Percentiles rank a stretch among this genome's conserved stretches.
Conservation (phyloP, 2,888 invertebrate genomes). For the Idaea straminata region DNA sequence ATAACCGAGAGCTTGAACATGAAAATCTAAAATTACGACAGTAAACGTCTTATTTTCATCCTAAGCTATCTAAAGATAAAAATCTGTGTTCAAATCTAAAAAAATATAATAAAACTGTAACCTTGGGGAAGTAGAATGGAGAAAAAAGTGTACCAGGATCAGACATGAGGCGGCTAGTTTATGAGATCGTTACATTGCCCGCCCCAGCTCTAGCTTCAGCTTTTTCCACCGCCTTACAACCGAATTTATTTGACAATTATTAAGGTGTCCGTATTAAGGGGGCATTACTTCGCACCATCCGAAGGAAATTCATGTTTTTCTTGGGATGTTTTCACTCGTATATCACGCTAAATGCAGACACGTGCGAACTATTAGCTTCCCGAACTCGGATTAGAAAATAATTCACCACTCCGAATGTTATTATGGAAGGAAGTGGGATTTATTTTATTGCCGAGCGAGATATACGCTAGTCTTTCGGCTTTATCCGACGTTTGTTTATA, state of each 20-base stretch:
- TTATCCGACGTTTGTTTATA: constrained; percentile 73
- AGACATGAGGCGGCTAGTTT: constrained; percentile 47
- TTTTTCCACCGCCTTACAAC: constrained; percentile 61
- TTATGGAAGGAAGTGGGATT: constrained; percentile 74
- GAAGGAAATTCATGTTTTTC: constrained; percentile 77
- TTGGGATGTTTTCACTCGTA: constrained; percentile 72
- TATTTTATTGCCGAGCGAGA: constrained; percentile 74
- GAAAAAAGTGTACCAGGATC: constrained; percentile 32
- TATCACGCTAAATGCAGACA: constrained; percentile 70
- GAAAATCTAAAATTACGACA: not conserved
- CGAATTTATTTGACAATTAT: constrained; percentile 79
- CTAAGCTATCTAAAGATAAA: not conserved
- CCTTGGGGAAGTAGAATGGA: constrained; percentile 8
- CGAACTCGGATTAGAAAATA: constrained; percentile 77
- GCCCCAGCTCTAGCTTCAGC: constrained; percentile 53
- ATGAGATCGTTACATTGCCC: constrained; percentile 61
- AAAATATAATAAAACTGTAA: constrained; percentile 6
- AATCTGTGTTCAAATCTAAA: constrained; percentile 5
- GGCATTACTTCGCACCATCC: constrained; percentile 57
- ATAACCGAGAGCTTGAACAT: not conserved
- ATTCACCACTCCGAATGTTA: constrained; percentile 77
- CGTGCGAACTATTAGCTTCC: constrained; percentile 79
- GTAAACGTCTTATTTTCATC: not conserved
- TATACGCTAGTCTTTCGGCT: constrained; percentile 70
- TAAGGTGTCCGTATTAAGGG: constrained; percentile 77